Percentiles rank a stretch among this genome's conserved stretches.
phyloP scores from a whole-genome alignment of 64 coral and sea anemone species.

The Pocillopora damicornis region DNA sequence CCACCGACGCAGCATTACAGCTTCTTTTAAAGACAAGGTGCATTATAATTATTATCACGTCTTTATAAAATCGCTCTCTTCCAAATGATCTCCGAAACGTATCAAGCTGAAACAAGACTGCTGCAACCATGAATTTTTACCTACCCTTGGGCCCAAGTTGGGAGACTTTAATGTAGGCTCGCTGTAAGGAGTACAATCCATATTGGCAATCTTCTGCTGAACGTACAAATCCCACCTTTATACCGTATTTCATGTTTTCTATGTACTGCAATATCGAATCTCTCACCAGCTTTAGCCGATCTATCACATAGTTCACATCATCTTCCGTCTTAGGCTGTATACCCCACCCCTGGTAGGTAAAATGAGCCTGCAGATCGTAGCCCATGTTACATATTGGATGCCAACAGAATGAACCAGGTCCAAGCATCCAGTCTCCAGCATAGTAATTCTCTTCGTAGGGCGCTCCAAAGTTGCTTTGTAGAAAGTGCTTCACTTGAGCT shows the following conservation, averaged over 20 bases:
- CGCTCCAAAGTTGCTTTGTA: slow-evolving; percentile 22
- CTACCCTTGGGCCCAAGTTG: slow-evolving; percentile 57
- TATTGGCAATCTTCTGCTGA: slow-evolving; percentile 77
- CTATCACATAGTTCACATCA: slow-evolving; percentile 78
- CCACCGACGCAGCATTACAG: no score
- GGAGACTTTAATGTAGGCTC: slow-evolving; percentile 38
- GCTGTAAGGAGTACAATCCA: slow-evolving; percentile 67
- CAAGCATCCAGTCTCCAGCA: slow-evolving; percentile 51
- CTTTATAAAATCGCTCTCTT: no score
- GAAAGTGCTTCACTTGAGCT: slow-evolving; percentile 7
- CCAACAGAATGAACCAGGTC: slow-evolving; percentile 34
- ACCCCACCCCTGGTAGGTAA: slow-evolving; percentile 49
- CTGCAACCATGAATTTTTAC: neutral
- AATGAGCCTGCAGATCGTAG: slow-evolving; percentile 62
- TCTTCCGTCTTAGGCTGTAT: slow-evolving; percentile 57
- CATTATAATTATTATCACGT: no score
- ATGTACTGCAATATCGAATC: slow-evolving; percentile 79
- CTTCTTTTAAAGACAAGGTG: no score
- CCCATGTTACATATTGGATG: slow-evolving; percentile 69
- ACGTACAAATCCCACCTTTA: slow-evolving; percentile 81
- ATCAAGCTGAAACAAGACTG: neutral
- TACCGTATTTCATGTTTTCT: slow-evolving; percentile 70
- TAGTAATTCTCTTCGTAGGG: slow-evolving; percentile 48
- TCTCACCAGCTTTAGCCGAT: slow-evolving; percentile 60
- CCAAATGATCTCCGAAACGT: no score